These are phyloP conservation scores for Opisthograptis luteolata DNA, from an alignment of 2,888 invertebrate genomes.

Conservation along the genomic window DNA sequence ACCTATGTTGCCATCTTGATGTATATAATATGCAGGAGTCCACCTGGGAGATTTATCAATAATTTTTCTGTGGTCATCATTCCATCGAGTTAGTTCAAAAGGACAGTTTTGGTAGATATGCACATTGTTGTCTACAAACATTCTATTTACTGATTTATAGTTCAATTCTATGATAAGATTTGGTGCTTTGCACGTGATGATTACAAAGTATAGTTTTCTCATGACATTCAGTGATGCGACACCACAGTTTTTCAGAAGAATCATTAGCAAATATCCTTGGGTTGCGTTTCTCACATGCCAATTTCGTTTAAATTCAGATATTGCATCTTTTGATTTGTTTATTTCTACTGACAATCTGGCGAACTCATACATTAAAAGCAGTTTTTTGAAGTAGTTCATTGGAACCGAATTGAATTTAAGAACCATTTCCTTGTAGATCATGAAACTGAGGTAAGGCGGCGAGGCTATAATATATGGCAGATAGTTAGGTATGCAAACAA, in stretches of 20 bases:
- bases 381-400: slow-evolving; percentile 24
- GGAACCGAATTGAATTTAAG: slow-evolving; percentile 33
- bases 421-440: slow-evolving; percentile 30
- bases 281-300: slow-evolving; percentile 48
- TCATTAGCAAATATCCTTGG: slow-evolving; percentile 46
- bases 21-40: neutral
- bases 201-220: slow-evolving; percentile 47
- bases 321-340: slow-evolving; percentile 21
- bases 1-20: neutral
- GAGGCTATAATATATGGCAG: neutral
- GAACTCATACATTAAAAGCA: slow-evolving; percentile 19
- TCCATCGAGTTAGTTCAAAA: slow-evolving; percentile 35
- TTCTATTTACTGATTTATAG: slow-evolving; percentile 34
- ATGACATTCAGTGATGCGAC: slow-evolving; percentile 42
- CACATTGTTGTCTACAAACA: slow-evolving; percentile 28
- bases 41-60: slow-evolving; percentile 22
- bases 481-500: neutral
- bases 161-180: slow-evolving; percentile 41
- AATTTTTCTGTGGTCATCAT: slow-evolving; percentile 28
- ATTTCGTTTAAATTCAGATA: slow-evolving; percentile 29
- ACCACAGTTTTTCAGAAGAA: slow-evolving; percentile 41
- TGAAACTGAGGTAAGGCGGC: neutral
- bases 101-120: slow-evolving; percentile 24
- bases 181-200: slow-evolving; percentile 39
- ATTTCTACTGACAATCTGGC: slow-evolving; percentile 2